These are phyloP conservation scores for Eupithecia abbreviata DNA, from an alignment of 2,888 invertebrate species.

Conservation along the genomic window DNA sequence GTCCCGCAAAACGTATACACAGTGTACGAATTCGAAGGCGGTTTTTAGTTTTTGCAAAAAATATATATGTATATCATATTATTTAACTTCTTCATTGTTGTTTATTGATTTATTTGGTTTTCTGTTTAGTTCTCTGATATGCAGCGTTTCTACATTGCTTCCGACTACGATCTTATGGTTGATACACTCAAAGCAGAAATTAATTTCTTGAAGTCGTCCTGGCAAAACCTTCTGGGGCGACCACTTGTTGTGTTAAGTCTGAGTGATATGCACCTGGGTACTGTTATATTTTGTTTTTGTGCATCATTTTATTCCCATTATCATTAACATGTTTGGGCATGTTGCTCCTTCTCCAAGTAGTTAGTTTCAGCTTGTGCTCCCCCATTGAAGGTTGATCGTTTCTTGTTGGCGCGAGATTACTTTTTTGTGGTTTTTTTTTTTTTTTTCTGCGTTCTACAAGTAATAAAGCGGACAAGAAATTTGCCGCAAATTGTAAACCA, in stretches of 20 bases:
- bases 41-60: no score
- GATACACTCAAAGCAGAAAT: conserved; percentile 99
- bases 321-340: conserved; percentile 30
- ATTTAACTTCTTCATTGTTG: background rate
- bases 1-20: no score
- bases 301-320: conserved; percentile 55
- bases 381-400: background rate
- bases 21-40: no score
- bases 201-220: conserved; percentile 98
- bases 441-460: no score
- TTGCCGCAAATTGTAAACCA: no score
- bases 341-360: background rate
- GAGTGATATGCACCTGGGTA: conserved; percentile 96
- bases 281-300: conserved; percentile 45
- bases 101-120: conserved; percentile 39
- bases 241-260: conserved; percentile 96
- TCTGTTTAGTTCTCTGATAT: conserved; percentile 95
- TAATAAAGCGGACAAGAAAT: no score
- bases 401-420: no score
- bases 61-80: no score
- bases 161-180: conserved; percentile 98
- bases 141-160: conserved; percentile 98
- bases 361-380: conserved; percentile 3
- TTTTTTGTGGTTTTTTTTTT: no score
- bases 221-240: conserved; percentile 98